phyloP scores from a whole-genome alignment of 2,113 vertebrate genomes.

The Hymenochirus boettgeri region DNA sequence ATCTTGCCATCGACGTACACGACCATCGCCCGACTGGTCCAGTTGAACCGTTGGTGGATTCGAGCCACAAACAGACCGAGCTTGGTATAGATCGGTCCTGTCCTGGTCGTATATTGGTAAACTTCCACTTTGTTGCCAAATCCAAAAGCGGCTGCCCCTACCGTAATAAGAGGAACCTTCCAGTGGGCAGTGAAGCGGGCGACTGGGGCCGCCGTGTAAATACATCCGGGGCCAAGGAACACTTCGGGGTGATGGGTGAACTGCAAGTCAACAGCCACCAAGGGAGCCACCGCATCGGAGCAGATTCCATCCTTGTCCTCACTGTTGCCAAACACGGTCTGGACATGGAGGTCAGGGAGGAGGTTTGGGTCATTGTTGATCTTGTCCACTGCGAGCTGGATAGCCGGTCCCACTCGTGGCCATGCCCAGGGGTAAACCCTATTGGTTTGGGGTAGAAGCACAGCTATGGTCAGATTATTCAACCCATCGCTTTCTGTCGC shows the following conservation, averaged over 20 bases:
- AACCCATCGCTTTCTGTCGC: constrained; percentile 33
- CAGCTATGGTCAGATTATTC: constrained; percentile 70
- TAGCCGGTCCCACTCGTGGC: constrained; percentile 81
- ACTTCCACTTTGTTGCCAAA: constrained; percentile 60
- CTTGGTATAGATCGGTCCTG: constrained; percentile 83
- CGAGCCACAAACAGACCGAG: constrained; percentile 74
- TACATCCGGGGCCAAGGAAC: constrained; percentile 85
- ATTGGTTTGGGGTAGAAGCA: constrained; percentile 80
- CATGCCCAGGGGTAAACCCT: constrained; percentile 87
- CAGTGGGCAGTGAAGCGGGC: constrained; percentile 83
- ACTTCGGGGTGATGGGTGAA: constrained; percentile 68
- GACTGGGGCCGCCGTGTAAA: constrained; percentile 78
- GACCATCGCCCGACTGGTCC: constrained; percentile 71
- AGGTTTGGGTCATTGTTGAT: constrained; percentile 62
- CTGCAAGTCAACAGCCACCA: constrained; percentile 81
- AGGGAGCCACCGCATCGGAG: constrained; percentile 77
- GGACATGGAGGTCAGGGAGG: constrained; percentile 60
- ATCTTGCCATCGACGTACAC: constrained; percentile 71
- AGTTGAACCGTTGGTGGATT: constrained; percentile 77
- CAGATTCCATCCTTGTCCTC: constrained; percentile 73
- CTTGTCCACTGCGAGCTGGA: constrained; percentile 61
- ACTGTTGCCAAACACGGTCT: constrained; percentile 72
- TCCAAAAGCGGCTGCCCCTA: constrained; percentile 75
- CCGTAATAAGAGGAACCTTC: constrained; percentile 82
- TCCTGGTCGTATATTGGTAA: constrained; percentile 75